These are phyloP conservation scores for Dicranocentrus wangi DNA, from an alignment of 2,888 invertebrate species.

Conservation along the genomic window DNA sequence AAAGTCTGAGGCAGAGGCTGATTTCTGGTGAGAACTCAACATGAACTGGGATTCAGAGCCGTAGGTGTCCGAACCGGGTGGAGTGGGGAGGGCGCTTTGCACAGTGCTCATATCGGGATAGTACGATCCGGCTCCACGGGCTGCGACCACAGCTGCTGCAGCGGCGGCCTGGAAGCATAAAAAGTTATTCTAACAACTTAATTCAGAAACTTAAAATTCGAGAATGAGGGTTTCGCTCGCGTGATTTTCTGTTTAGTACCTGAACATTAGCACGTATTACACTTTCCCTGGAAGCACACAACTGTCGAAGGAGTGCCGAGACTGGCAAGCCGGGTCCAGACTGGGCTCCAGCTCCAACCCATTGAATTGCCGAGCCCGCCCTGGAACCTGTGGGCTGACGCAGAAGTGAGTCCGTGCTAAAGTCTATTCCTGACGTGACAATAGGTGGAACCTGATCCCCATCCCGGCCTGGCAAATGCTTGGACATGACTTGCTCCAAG, in stretches of 20 bases:
- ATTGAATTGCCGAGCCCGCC: constrained; percentile 81
- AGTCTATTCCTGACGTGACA: constrained; percentile 81
- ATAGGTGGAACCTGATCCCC: constrained; percentile 77
- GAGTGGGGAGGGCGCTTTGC: constrained; percentile 86
- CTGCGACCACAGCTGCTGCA: constrained; percentile 72
- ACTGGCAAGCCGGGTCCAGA: constrained; percentile 81
- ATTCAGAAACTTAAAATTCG: not conserved
- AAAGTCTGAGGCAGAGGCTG: constrained; percentile 74
- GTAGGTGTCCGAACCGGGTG: constrained; percentile 85
- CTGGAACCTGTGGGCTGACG: constrained; percentile 76
- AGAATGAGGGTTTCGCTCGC: constrained; percentile 12
- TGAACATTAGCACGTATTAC: constrained; percentile 91
- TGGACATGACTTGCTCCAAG: constrained; percentile 96
- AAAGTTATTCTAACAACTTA: not conserved
- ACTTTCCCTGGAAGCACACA: constrained; percentile 94
- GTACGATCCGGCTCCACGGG: constrained; percentile 76
- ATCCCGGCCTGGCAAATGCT: constrained; percentile 81
- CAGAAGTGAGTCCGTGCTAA: constrained; percentile 87
- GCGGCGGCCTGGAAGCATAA: constrained; percentile 73
- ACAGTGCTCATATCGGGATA: constrained; percentile 73
- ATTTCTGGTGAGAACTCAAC: constrained; percentile 73
- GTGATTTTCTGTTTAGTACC: no score
- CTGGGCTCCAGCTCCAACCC: constrained; percentile 77
- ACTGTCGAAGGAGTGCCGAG: constrained; percentile 89
- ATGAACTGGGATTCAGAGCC: constrained; percentile 78